A percentile compares a stretch with the other conserved stretches of the same genome.
Conservation (phyloP, 2,888 invertebrate genomes). For the Busseola fusca region DNA sequence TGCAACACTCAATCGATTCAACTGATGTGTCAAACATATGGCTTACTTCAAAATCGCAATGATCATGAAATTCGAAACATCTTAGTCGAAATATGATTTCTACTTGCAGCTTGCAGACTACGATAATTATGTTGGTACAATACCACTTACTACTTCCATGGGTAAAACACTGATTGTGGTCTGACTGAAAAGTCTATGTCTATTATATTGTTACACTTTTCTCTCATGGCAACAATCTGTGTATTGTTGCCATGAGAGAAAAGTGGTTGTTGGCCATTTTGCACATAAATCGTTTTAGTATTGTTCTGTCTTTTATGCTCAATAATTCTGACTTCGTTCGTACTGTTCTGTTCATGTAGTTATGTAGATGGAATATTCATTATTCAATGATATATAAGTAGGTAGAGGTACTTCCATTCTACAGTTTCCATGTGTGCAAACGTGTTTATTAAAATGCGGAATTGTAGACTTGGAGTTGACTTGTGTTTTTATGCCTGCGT, state of each 20-base stretch:
- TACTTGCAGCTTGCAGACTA: too few species aligned
- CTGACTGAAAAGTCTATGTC: not conserved
- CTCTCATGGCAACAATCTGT: too few species aligned
- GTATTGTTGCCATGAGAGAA: conserved; percentile 5
- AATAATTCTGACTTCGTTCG: too few species aligned
- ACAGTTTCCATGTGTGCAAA: conserved; percentile 50
- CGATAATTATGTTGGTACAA: too few species aligned
- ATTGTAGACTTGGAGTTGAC: conserved; percentile 38
- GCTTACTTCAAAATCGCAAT: too few species aligned
- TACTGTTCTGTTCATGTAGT: conserved; percentile 1
- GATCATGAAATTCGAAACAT: too few species aligned
- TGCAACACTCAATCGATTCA: too few species aligned
- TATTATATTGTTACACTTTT: too few species aligned
- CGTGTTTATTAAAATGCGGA: conserved; percentile 54
- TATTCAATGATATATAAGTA: conserved; percentile 13
- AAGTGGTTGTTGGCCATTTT: not conserved
- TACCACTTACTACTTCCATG: too few species aligned
- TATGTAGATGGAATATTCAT: conserved; percentile 5
- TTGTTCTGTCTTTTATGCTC: not conserved
- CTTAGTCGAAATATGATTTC: too few species aligned
- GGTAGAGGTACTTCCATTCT: conserved; percentile 35
- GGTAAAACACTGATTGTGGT: not conserved
- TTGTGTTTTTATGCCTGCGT: conserved; percentile 52
- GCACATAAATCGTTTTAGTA: not conserved
- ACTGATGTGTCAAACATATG: too few species aligned